Conservation (phyloP, 2,113 vertebrate species). For the Gobio gobio region DNA sequence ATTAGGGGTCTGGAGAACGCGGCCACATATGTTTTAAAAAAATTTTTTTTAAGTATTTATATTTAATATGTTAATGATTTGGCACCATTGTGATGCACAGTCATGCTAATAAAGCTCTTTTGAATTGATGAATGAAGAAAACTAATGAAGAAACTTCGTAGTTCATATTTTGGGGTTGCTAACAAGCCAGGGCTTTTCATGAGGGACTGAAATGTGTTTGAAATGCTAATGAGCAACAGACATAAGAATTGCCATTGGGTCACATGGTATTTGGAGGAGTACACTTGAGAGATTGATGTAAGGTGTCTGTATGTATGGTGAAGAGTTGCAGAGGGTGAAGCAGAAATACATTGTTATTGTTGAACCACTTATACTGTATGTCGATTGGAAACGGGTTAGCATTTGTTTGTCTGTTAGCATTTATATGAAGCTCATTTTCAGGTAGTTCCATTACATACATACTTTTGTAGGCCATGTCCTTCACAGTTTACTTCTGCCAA, state of each 20-base stretch:
- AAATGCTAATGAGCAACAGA: slow-evolving; percentile 76
- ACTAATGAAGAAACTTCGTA: slow-evolving; percentile 69
- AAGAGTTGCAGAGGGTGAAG: neutral
- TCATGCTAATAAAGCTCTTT: too few relatives aligned
- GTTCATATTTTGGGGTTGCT: slow-evolving; percentile 64
- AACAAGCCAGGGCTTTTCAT: slow-evolving; percentile 71
- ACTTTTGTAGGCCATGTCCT: neutral
- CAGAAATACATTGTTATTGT: neutral
- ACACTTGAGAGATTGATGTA: slow-evolving; percentile 34
- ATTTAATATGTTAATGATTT: too few relatives aligned
- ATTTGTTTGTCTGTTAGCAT: neutral
- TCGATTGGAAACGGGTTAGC: neutral
- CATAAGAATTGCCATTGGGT: slow-evolving; percentile 67
- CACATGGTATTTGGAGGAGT: slow-evolving; percentile 65
- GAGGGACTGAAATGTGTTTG: slow-evolving; percentile 71
- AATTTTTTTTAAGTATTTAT: too few relatives aligned
- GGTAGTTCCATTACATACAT: neutral
- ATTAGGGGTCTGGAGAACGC: too few relatives aligned
- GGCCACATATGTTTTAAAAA: too few relatives aligned
- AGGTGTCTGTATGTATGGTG: too few relatives aligned
- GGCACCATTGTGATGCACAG: too few relatives aligned
- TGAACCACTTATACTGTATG: neutral
- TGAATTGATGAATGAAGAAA: too few relatives aligned
- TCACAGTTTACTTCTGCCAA: neutral
- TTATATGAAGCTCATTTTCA: neutral